A percentile compares a stretch with the other conserved stretches of the same genome.
Conservation (phyloP, 2,113 vertebrate genomes). For the Lophura nycthemera region DNA sequence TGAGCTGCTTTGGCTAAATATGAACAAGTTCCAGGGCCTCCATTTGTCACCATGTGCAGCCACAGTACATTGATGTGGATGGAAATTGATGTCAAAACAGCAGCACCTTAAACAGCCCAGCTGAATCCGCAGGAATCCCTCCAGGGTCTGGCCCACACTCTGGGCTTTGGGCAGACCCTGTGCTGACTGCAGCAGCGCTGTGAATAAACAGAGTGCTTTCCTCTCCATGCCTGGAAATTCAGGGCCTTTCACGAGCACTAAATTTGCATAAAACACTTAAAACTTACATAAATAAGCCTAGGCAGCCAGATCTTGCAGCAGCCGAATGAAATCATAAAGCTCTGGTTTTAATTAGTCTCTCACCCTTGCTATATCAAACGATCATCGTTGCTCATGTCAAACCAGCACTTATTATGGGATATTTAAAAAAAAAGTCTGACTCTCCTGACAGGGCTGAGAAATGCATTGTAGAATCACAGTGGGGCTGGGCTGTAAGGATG, state of each 20-base stretch:
- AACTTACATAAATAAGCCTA: conserved; percentile 15
- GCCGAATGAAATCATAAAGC: background rate
- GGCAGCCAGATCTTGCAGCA: conserved; percentile 45
- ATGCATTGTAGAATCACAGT: background rate
- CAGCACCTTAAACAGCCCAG: background rate
- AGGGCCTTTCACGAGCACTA: background rate
- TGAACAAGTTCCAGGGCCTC: background rate
- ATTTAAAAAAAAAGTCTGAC: background rate
- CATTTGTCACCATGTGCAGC: background rate
- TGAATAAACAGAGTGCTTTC: background rate
- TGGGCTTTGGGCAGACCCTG: background rate
- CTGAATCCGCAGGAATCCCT: background rate
- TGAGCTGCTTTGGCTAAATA: background rate
- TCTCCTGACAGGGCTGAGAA: background rate
- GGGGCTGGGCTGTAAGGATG: too few species aligned
- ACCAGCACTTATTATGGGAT: background rate
- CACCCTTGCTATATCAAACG: background rate
- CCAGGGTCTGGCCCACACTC: background rate
- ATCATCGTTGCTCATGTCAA: conserved; percentile 44
- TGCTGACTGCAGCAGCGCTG: background rate
- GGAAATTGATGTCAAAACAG: background rate
- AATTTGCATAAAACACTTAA: conserved; percentile 37
- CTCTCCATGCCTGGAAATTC: background rate
- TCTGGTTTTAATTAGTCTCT: conserved; percentile 46
- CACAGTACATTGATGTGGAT: background rate